phyloP scores from a whole-genome alignment of 2,113 vertebrate genomes.

The Tretioscincus oriximinensis region DNA sequence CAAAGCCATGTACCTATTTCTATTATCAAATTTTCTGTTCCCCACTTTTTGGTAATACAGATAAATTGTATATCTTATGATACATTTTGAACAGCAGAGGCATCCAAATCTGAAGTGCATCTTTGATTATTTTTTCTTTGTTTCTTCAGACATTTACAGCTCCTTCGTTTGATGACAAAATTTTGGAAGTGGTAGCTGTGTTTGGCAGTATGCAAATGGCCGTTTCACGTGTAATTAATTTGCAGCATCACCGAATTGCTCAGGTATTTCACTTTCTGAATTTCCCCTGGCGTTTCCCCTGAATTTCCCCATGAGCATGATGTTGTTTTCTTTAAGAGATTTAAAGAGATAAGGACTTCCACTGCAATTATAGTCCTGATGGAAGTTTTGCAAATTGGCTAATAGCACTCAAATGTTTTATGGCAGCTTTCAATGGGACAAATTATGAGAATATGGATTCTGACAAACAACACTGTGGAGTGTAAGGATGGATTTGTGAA shows the following conservation, averaged over 20 bases:
- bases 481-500: not conserved
- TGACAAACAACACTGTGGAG: not conserved
- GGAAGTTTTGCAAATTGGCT: not conserved
- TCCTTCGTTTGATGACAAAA: conserved; percentile 96
- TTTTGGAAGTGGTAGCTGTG: conserved; percentile 95
- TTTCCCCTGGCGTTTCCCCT: not conserved
- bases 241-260: conserved; percentile 95
- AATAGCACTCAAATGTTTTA: not conserved
- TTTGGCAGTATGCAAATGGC: conserved; percentile 99
- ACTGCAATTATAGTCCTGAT: not conserved
- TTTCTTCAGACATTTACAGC: conserved; percentile 87
- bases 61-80: not conserved
- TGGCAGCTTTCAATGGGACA: not conserved
- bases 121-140: conserved; percentile 15
- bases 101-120: conserved; percentile 7
- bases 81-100: not conserved
- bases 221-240: conserved; percentile 92
- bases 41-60: not conserved
- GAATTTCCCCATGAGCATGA: no score
- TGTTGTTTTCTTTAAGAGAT: not conserved
- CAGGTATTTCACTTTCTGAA: conserved; percentile 76
- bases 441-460: not conserved
- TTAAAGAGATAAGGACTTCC: not conserved
- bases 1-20: not conserved
- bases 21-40: not conserved